Conservation (phyloP, 2,797 vertebrate genomes). For the Neosalanx taihuensis region DNA sequence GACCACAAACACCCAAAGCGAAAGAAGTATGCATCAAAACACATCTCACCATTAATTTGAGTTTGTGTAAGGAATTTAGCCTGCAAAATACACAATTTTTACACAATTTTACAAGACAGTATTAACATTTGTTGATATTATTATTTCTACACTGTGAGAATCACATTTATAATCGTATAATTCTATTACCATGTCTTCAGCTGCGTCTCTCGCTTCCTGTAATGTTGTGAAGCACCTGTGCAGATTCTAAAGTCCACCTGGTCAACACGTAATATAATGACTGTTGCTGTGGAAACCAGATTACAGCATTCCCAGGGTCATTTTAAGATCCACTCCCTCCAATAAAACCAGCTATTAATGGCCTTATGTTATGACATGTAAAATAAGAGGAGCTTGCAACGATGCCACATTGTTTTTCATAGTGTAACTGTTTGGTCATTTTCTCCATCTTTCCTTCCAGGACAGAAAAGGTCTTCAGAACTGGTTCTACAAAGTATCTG, state of each 20-base stretch:
- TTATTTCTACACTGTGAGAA: not conserved
- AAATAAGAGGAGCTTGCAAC: not conserved
- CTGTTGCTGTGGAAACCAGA: slow-evolving; percentile 78
- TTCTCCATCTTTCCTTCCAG: too few species aligned
- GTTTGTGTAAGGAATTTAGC: slow-evolving; percentile 92
- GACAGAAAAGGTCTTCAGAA: too few species aligned
- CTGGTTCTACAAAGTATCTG: too few species aligned
- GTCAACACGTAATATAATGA: slow-evolving; percentile 71
- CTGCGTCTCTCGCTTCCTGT: slow-evolving; percentile 43
- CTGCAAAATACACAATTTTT: slow-evolving; percentile 58
- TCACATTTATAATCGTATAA: not conserved
- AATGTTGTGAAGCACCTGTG: slow-evolving; percentile 52
- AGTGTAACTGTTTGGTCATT: not conserved
- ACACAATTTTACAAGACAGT: too few species aligned
- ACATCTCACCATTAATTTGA: slow-evolving; percentile 88
- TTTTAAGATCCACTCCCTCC: slow-evolving; percentile 41
- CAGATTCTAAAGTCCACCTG: slow-evolving; percentile 73
- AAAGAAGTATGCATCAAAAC: not conserved
- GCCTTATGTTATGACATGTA: not conserved
- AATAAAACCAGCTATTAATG: slow-evolving; percentile 14
- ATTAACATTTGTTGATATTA: too few species aligned
- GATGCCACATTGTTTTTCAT: not conserved
- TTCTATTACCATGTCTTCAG: slow-evolving; percentile 66
- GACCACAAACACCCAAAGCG: not conserved
- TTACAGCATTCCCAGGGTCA: slow-evolving; percentile 59